Conservation (phyloP, 2,888 invertebrate species). For the Luperina testacea region DNA sequence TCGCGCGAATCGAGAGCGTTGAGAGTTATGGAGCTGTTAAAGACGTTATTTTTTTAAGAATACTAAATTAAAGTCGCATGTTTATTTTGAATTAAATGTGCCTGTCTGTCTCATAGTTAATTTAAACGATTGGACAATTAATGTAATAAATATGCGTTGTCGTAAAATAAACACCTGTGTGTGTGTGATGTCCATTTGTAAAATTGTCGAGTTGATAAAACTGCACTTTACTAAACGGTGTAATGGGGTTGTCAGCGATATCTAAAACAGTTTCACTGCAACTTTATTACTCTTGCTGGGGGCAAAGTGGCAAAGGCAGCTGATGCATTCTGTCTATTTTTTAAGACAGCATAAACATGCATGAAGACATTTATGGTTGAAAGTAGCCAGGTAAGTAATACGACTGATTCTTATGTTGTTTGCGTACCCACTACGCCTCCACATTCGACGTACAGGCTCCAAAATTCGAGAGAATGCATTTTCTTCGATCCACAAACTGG, state of each 20-base stretch:
- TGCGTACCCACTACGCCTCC: background rate
- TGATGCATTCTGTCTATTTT: conserved; percentile 28
- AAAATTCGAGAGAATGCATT: background rate
- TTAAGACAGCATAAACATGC: background rate
- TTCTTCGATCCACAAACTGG: background rate
- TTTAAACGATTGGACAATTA: conserved; percentile 44
- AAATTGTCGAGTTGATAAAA: conserved; percentile 32
- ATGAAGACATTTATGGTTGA: background rate
- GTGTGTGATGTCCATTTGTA: conserved; percentile 3
- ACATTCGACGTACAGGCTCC: background rate
- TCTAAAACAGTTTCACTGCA: conserved; percentile 21
- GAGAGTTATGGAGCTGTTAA: conserved; percentile 47
- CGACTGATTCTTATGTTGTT: conserved; percentile 1
- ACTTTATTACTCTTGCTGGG: conserved; percentile 29
- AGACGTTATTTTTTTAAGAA: conserved; percentile 48
- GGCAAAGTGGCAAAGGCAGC: conserved; percentile 20
- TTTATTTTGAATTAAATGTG: conserved; percentile 51
- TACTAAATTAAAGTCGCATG: conserved; percentile 42
- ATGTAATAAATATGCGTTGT: conserved; percentile 36
- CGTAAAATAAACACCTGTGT: conserved; percentile 41
- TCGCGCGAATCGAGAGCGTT: conserved; percentile 60
- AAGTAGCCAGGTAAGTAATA: conserved; percentile 12
- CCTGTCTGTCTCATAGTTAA: conserved; percentile 23
- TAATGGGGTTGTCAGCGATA: conserved; percentile 15
- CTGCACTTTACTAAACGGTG: conserved; percentile 23